Base-by-base conservation (phyloP, 2,113 vertebrate species). In the Centropus unirufus region DNA sequence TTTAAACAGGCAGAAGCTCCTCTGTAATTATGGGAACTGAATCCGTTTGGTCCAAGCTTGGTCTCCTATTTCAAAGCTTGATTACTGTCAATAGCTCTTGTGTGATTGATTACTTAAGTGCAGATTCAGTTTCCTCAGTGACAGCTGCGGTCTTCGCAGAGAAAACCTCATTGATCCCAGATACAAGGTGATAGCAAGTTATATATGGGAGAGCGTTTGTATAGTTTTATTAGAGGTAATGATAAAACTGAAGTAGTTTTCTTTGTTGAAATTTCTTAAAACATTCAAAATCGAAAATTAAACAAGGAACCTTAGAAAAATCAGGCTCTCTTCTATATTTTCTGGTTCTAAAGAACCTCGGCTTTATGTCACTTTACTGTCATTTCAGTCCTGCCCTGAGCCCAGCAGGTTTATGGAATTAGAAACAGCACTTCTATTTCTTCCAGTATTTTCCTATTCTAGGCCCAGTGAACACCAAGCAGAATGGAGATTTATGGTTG, bases 41-140 rank as follows among this genome's bases (percentile, higher is more conserved):
- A 78, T 68, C 80, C 55, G 8, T 93, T 58, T 89, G 86, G 61
- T 77, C 79, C 63, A 74, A 78, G 79, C 47, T 77, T 80, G 52
- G 44, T 83, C 39, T 92, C 64, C 44, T 67, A 1, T 93, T 90
- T 93, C 93, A 87, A 68, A 92, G 72, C 81, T 34, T 57, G 76
- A 77, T 87, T 86, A 15, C 76, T 84, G 52, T 57, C 47, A 34
- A 16, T 91, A 90, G 77, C 67, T 74, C 68, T 29, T 51, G 30
- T 68, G 52, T 70, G 80, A 89, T 51, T 72, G 75, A 90, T 93
- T 68, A 57, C 36, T 75, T 78, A 57, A 84, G 62, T 84, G 83
- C 55, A 77, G 90, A 61, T 94, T 94, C 39, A 36, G 72, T 96
- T 95, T 96, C 90, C 72, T 68, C 79, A 49, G 30, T 58, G 79